Percentiles rank a stretch among this genome's conserved stretches.
Conservation (phyloP, 2,113 vertebrate species). For the Anhinga rufa region DNA sequence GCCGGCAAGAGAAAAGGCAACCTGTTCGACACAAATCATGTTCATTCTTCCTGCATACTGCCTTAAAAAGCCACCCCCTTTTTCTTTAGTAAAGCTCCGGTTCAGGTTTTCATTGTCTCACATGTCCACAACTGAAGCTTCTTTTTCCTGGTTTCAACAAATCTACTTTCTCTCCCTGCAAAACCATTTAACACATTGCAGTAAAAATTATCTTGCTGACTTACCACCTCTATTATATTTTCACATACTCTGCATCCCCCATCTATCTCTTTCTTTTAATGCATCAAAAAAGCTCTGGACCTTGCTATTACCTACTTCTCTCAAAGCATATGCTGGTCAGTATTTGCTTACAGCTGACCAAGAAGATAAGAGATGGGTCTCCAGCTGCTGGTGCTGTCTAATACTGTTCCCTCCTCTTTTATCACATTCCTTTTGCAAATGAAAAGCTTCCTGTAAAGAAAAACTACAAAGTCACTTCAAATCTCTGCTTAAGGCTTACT, state of each 20-base stretch:
- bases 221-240: background rate
- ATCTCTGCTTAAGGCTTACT: background rate
- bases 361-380: background rate
- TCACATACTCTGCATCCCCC: background rate
- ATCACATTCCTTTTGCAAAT: background rate
- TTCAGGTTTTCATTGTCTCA: background rate
- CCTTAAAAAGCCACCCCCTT: background rate
- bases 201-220: background rate
- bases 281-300: background rate
- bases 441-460: background rate
- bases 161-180: background rate
- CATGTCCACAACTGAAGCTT: background rate
- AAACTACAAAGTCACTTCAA: background rate
- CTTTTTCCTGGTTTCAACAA: background rate
- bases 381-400: background rate
- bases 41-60: background rate
- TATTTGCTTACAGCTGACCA: background rate
- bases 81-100: background rate
- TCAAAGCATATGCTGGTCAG: background rate
- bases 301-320: background rate
- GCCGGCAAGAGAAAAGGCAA: background rate
- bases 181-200: background rate
- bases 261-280: background rate
- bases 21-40: background rate
- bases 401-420: background rate